Percentiles rank a stretch among this genome's conserved stretches.
Conservation (phyloP, 2,113 vertebrate species). For the Dascyllus trimaculatus region DNA sequence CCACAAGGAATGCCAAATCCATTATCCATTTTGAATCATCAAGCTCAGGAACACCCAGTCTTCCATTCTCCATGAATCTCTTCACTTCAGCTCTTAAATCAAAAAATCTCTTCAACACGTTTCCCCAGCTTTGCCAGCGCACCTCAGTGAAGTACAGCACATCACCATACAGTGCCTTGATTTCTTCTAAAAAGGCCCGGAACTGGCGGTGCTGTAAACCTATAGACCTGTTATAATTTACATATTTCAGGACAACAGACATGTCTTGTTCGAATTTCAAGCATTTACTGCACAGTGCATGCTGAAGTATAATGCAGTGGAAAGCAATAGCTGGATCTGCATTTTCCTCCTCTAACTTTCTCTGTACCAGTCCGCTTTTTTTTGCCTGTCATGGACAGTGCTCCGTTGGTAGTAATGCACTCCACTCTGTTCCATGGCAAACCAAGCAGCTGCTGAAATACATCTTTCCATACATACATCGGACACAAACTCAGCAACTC, state of each 20-base stretch:
- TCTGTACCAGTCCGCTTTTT: constrained; percentile 6
- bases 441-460: constrained; percentile 6
- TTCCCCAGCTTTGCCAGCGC: not conserved
- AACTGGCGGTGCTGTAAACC: constrained; percentile 5
- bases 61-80: constrained; percentile 24
- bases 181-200: not conserved
- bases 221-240: constrained; percentile 11
- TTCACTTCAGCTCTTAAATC: not conserved
- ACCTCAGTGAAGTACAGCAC: constrained; percentile 28
- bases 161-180: not conserved
- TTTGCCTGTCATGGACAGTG: constrained; percentile 5
- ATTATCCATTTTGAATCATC: not conserved
- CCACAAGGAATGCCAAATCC: constrained; percentile 7
- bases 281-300: constrained; percentile 11
- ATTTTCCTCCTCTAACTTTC: constrained; percentile 20
- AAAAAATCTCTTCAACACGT: constrained; percentile 12
- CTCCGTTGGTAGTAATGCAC: not conserved
- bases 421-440: constrained; percentile 14
- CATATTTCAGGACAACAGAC: constrained; percentile 9
- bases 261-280: constrained; percentile 23
- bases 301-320: constrained; percentile 20
- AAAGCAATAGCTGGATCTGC: not conserved
- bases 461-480: constrained; percentile 9
- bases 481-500: constrained; percentile 28
- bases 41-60: not conserved